Conservation (phyloP, 2,113 vertebrate genomes). For the Alaudala cheleensis region DNA sequence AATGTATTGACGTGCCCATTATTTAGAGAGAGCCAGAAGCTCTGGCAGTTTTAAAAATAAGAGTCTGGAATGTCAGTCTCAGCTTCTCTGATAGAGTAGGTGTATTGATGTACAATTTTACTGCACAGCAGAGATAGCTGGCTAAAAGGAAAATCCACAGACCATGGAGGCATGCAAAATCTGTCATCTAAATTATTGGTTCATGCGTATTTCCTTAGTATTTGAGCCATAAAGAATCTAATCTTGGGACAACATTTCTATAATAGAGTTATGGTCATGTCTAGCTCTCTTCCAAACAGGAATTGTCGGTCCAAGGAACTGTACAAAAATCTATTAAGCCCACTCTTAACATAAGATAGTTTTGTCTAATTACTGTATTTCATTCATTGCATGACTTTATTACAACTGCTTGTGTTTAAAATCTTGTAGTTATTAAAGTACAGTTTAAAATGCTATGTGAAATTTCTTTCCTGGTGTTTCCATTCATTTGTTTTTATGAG, state of each 20-base stretch:
- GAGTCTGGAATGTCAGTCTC: constrained; percentile 5
- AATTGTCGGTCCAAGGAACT: background rate
- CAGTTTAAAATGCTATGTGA: background rate
- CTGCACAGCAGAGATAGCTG: background rate
- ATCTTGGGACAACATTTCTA: background rate
- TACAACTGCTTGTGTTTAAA: background rate
- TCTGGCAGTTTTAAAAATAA: constrained; percentile 19
- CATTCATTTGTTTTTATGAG: background rate
- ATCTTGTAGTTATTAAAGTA: background rate
- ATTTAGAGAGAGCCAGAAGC: background rate
- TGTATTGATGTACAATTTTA: constrained; percentile 15
- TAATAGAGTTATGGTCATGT: background rate
- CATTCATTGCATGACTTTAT: background rate
- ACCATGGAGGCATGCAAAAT: background rate
- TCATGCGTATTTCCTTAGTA: background rate
- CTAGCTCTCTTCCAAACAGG: background rate
- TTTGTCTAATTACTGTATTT: background rate
- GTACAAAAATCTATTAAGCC: background rate
- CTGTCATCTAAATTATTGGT: background rate
- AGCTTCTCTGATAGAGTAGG: background rate
- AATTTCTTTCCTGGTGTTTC: background rate
- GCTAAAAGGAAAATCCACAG: background rate
- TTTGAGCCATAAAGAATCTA: background rate
- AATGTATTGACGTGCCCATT: background rate
- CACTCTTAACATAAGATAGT: background rate